Evolutionary conservation across 37 sponge, comb jelly and placozoan species (phyloP).

Genomic region (Mnemiopsis leidyi): DNA sequence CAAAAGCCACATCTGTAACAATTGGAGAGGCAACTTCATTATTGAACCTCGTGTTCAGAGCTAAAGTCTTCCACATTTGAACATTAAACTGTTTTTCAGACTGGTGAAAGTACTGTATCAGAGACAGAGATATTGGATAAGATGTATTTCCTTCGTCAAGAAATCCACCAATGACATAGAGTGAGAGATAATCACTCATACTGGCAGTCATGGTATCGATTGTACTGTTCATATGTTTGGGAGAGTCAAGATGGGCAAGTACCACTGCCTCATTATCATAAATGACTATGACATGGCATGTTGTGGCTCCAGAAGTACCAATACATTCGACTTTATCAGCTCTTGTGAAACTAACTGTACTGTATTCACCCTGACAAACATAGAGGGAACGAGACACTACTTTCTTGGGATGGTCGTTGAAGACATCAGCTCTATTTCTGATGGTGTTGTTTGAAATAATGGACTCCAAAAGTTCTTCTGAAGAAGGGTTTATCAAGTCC

Average conservation of each 20-base stretch:
- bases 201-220: not conserved
- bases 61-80: not conserved
- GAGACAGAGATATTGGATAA: not conserved
- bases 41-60: not conserved
- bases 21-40: not conserved
- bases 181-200: not conserved
- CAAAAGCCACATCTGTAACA: not conserved
- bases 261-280: not conserved
- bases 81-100: slow-evolving; percentile 5
- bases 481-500: not conserved
- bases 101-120: not conserved
- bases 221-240: not conserved
- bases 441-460: not conserved
- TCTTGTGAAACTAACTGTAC: not conserved
- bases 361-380: slow-evolving; percentile 24
- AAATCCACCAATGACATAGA: slow-evolving; percentile 16
- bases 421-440: not conserved
- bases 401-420: too few relatives aligned
- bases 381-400: too few relatives aligned
- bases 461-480: not conserved
- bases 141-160: not conserved
- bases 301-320: slow-evolving; percentile 45
- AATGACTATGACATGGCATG: slow-evolving; percentile 36
- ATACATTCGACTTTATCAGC: not conserved
- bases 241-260: not conserved